Evolutionary conservation across 2,888 invertebrate genomes (phyloP), one percentile per base, ranked within the genome.

Genomic region (Stramonita haemastoma): DNA sequence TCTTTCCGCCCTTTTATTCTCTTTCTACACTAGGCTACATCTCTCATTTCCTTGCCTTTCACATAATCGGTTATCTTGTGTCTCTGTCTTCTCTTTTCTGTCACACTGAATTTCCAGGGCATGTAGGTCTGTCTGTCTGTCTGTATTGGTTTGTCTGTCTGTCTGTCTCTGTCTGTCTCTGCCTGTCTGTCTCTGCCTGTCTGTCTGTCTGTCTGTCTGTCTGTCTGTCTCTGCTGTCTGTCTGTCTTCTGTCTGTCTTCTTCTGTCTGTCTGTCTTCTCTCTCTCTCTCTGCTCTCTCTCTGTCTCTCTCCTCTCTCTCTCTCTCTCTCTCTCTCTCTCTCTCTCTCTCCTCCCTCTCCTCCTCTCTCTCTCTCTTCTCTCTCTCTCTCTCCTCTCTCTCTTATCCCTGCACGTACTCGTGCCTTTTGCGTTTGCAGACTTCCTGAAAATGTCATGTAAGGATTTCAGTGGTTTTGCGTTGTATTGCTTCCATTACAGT

Each of bases 261-360:
- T 26, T 73, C 73, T 11, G 2, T 2, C 73, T 19, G 60, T 46
- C 4, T 46, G 46, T 46, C 17, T 60, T 60, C 17, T 22, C 22
- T 15, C 60, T 19, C 17, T 22, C 60, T 19, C 22, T 22, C 60
- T 60, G 6, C 13, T 1, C 17, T 13, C 13, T 73, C 73, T n/a
- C n/a, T 11, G n/a, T n/a, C 11, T 11, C 73, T n/a, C 73, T n/a
- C 22, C 26, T 1, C n/a, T n/a, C n/a, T n/a, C 73, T n/a, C 73
- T 73, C 73, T 73, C 73, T 29, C 73, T 73, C n/a, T 73, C 73
- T 73, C 73, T 22, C 70, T 70, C 70, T 22, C 70, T 70, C 70
- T 70, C 70, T 70, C 70, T 70, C 70, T 70, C 22, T 70, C 70
- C 22, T 26, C 26, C 70, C 26, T 22, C 26, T 22, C 26, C 70